Base-by-base conservation (phyloP, 2,113 vertebrate genomes). In the Probosciger aterrimus region DNA sequence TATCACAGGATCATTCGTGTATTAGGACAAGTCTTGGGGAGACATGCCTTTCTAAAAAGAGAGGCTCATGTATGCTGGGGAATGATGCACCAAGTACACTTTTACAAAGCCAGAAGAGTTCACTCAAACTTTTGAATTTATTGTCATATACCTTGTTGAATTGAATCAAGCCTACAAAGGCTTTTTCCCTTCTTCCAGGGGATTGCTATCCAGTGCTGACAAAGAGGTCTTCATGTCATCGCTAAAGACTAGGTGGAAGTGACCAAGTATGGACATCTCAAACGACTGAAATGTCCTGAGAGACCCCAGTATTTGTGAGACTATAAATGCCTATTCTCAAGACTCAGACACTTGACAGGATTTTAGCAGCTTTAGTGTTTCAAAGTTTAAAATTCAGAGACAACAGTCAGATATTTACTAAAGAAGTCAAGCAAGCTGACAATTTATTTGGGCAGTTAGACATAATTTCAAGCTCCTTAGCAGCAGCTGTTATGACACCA, bases 61-160 rank as follows among this genome's bases (percentile, higher is more conserved):
- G 14, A 11, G 5, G 31, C 27, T 55, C 0, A 0, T 1, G 9
- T 39, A 28, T 18, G 11, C 19, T 41, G 18, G 65, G 17, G 74
- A 84, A 95, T 10, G 15, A 59, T 7, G 20, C 5, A 5, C 28
- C 46, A 60, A 11, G n/a, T 5, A 31, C 12, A 11, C 13, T 88
- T 63, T 1, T 7, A 63, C 8, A 46, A 43, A 50, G 39, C 11
- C 30, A 79, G 11, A 67, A 24, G 13, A 92, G 53, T 22, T 67
- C 47, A 59, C 77, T 53, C 3, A 0, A 63, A 11, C 7, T 53
- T 86, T 43, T 46, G 6, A 60, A 33, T 22, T 57, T 41, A 18
- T 20, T 15, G 19, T 27, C 74, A 63, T 4, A 2, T 14, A n/a
- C 14, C 27, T 35, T 50, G 30, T 17, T 7, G 5, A 86, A 83